These are phyloP conservation scores for Choloepus hoffmanni DNA, from an alignment of 2,113 vertebrate species.

Conservation along the genomic window DNA sequence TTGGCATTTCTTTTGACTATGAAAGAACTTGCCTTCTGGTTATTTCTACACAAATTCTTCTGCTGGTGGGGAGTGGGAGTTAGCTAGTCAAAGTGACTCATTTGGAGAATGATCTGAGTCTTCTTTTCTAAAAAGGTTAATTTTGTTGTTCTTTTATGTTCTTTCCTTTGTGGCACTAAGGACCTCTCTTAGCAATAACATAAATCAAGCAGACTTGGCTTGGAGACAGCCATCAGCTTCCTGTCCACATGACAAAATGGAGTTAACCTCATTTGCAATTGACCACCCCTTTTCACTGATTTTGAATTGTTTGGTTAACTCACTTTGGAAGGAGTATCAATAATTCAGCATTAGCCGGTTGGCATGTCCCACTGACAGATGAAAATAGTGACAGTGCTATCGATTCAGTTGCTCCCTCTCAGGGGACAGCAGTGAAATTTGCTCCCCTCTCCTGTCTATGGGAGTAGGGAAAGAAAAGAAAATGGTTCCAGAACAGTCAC, in stretches of 20 bases:
- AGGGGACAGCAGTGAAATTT: not conserved
- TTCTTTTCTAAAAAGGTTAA: not conserved
- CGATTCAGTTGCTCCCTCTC: not conserved
- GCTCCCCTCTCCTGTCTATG: not conserved
- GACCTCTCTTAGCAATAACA: not conserved
- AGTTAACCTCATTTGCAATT: conserved; percentile 64
- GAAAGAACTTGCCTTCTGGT: not conserved
- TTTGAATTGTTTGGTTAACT: conserved; percentile 73
- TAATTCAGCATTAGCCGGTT: conserved; percentile 72
- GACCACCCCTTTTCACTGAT: conserved; percentile 44
- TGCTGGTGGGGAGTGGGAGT: fast-evolving
- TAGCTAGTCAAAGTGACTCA: not conserved
- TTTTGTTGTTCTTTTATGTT: not conserved
- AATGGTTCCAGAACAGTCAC: conserved; percentile 28
- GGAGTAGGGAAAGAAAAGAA: conserved; percentile 20
- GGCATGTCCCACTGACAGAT: conserved; percentile 71
- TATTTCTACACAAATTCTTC: conserved; percentile 26
- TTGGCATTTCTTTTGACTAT: not conserved
- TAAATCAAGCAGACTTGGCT: conserved; percentile 65
- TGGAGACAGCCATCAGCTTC: conserved; percentile 57
- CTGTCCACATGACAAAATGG: conserved; percentile 58
- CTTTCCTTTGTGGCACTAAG: conserved; percentile 3
- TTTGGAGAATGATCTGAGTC: not conserved
- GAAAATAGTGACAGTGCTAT: conserved; percentile 30
- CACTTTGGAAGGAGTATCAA: conserved; percentile 68